These are phyloP conservation scores for Brachyhypopomus gauderio DNA, from an alignment of 2,113 vertebrate species.

Conservation along the genomic window DNA sequence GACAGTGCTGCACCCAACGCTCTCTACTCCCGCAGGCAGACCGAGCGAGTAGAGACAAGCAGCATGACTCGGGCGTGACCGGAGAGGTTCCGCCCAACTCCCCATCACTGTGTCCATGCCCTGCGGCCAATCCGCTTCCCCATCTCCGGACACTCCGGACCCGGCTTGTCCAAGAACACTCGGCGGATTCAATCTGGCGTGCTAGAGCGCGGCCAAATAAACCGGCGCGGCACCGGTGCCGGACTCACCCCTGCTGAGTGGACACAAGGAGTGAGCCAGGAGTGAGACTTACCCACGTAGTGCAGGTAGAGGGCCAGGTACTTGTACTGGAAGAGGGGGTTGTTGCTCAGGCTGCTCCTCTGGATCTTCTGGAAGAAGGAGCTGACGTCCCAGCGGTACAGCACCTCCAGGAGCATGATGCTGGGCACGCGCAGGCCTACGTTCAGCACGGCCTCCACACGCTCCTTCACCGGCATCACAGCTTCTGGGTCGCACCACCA, in stretches of 20 bases:
- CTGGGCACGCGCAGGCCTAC: conserved; percentile 96
- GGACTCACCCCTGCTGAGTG: neutral
- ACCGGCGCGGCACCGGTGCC: too few relatives aligned
- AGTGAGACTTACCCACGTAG: conserved; percentile 88
- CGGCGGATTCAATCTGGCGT: too few relatives aligned
- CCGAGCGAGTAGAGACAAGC: neutral
- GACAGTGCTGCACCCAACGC: neutral
- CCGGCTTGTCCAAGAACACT: too few relatives aligned
- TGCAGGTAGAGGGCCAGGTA: conserved; percentile 98
- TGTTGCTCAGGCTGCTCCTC: conserved; percentile 93
- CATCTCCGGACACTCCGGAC: too few relatives aligned
- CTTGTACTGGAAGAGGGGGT: conserved; percentile 98
- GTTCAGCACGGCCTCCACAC: conserved; percentile 91
- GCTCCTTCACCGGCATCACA: conserved; percentile 44
- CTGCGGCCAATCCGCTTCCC: neutral
- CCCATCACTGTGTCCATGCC: too few relatives aligned
- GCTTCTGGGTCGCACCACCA: conserved; percentile 15
- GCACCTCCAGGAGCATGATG: conserved; percentile 97
- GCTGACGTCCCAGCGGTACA: conserved; percentile 98
- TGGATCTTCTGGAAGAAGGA: conserved; percentile 99
- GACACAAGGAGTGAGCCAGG: neutral
- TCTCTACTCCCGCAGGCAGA: neutral
- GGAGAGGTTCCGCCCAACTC: neutral
- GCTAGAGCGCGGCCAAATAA: too few relatives aligned
- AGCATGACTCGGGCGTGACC: neutral